Evolutionary conservation across 2,113 vertebrate genomes (phyloP).

Genomic region (Lophotis ruficrista): DNA sequence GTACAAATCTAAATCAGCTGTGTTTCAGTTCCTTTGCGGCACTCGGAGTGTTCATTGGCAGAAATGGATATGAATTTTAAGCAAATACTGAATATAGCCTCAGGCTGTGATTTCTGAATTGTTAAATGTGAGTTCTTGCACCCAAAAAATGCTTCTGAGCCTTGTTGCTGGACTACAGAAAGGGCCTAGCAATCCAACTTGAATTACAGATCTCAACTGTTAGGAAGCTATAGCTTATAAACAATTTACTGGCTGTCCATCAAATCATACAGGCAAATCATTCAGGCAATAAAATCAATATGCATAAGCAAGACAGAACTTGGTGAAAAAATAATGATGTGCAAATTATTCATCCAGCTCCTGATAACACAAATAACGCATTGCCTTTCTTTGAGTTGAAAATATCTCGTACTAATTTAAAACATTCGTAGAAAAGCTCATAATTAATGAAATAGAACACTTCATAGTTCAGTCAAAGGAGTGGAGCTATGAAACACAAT

Average conservation of each 20-base stretch:
- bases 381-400: background rate
- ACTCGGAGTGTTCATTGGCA: background rate
- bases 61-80: background rate
- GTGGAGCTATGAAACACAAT: background rate
- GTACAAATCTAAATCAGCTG: background rate
- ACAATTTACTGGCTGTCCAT: background rate
- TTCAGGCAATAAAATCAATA: background rate
- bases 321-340: background rate
- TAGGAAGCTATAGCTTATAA: background rate
- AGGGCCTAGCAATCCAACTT: background rate
- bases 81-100: background rate
- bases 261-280: background rate
- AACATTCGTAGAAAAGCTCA: background rate
- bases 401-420: background rate
- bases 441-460: background rate
- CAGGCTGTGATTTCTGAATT: background rate
- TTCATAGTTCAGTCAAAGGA: background rate
- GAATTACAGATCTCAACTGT: background rate
- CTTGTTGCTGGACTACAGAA: background rate
- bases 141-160: background rate
- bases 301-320: background rate
- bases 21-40: background rate
- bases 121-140: background rate
- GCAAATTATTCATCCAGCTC: background rate
- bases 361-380: background rate